Conservation (phyloP, 2,113 vertebrate species). For the Strix aluco region DNA sequence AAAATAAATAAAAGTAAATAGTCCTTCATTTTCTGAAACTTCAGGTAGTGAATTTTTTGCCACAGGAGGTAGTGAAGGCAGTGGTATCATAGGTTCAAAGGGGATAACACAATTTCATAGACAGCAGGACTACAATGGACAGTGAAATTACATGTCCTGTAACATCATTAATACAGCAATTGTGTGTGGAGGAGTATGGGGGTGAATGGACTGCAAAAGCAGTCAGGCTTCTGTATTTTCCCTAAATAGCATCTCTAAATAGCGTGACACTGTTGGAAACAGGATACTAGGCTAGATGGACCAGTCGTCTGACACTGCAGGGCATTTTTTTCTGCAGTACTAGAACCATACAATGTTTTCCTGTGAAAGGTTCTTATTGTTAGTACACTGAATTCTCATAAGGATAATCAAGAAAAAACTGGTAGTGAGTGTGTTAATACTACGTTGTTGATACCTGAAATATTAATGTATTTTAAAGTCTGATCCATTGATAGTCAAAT, state of each 20-base stretch:
- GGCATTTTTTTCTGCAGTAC: not conserved
- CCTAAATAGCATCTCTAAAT: not conserved
- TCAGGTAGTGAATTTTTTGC: not conserved
- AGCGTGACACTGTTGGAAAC: not conserved
- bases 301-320: not conserved
- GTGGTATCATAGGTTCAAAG: not conserved
- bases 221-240: not conserved
- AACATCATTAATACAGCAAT: not conserved
- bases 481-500: conserved; percentile 4
- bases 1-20: not conserved
- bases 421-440: not conserved
- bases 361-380: not conserved
- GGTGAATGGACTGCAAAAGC: not conserved
- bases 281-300: not conserved
- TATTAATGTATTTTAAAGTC: not conserved
- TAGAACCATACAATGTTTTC: not conserved
- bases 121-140: not conserved
- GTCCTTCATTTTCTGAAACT: not conserved
- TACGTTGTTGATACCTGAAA: not conserved
- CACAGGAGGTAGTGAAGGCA: not conserved
- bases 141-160: not conserved
- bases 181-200: not conserved
- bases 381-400: not conserved
- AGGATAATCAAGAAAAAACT: not conserved
- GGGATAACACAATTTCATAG: not conserved